Base-by-base conservation (phyloP, 2,888 invertebrate species). In the Agrenia bidenticulata region DNA sequence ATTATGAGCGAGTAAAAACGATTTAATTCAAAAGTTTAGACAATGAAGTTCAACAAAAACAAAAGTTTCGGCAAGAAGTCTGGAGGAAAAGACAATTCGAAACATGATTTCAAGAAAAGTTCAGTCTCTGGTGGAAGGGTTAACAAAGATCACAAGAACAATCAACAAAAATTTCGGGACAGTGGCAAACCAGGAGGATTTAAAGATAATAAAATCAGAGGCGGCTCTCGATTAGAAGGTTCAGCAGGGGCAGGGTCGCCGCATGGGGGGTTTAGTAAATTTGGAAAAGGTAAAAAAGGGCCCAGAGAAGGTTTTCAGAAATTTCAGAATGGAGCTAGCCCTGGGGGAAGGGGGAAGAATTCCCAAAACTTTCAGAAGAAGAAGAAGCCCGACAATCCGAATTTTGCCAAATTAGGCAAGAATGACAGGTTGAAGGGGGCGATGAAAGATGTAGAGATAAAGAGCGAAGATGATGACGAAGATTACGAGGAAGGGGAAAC, bases 211-310 rank as follows among this genome's bases (percentile, higher is more conserved):
- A n/a, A n/a, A n/a, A n/a, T n/a, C n/a, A n/a, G n/a, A 32, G 32
- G 32, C 32, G 32, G 32, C 5, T 32, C 4, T 32, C 32, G 32
- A n/a, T n/a, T n/a, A n/a, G n/a, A n/a, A n/a, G 39, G 39, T 39
- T 15, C 15, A 39, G 15, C 15, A 39, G 15, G 9, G 15, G 39
- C 9, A 55, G 53, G 39, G 24, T 49, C 27, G 17, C 50, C 5
- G 61, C 24, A 17, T 39, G 24, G 15, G 49, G 45, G 27, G 15
- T 13, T 7, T 50, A 39, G 37, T 4, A 32, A 32, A 32, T 59
- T 59, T 45, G 59, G 59, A 49, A 45, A 41, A 21, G 13, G 15
- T 57, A 39, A 55, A 26, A 24, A n/a, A 32, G 32, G 32, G 32
- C 32, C 32, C 5, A 32, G 39, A 57, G 41, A 21, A 42, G 45